Base-by-base conservation (phyloP, 2,888 invertebrate genomes). In the Calameuta pallipes region DNA sequence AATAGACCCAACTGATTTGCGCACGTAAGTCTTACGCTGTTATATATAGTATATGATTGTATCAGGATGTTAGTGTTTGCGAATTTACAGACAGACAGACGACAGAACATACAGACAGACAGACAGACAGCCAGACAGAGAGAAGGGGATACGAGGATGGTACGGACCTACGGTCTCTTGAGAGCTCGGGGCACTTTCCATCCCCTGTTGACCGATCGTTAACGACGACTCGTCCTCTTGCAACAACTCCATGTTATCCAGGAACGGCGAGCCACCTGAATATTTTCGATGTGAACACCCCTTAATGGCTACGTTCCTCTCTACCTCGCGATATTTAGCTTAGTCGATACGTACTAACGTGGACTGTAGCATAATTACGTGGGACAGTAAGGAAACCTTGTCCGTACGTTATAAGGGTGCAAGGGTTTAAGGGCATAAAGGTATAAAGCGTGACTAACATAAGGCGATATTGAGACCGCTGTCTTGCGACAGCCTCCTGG, bases 391-490 rank as follows among this genome's bases (percentile, higher is more conserved):
- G 41, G 33, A 74, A 36, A 30, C 30, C 37, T 23, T 74, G 41
- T 74, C 41, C 30, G n/a, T 15, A 36, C n/a, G 31, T 31, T 74
- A 36, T 74, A 74, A 30, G 74, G 74, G 36, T 70, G 68, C 77
- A 71, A 73, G 69, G 80, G 82, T 89, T 92, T 92, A 93, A 92
- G 78, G 82, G 82, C 80, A 80, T 82, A 82, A 84, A 81, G 79
- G 81, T 83, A 56, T 56, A 68, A 83, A 89, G 86, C 85, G 83
- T 86, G 84, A 93, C 97, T 97, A 95, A 97, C 97, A 97, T 90
- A 97, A 93, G 81, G 96, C 96, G 91, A 96, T 95, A 90, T 97
- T 97, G 96, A 96, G 96, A 91, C 96, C 95, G 85, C 96, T 93
- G 84, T 93, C 91, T 82, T 94, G 94, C 80, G 94, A 94, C 78